phyloP scores from a whole-genome alignment of 2,888 invertebrate genomes.

The Lasioglossum calceatum region DNA sequence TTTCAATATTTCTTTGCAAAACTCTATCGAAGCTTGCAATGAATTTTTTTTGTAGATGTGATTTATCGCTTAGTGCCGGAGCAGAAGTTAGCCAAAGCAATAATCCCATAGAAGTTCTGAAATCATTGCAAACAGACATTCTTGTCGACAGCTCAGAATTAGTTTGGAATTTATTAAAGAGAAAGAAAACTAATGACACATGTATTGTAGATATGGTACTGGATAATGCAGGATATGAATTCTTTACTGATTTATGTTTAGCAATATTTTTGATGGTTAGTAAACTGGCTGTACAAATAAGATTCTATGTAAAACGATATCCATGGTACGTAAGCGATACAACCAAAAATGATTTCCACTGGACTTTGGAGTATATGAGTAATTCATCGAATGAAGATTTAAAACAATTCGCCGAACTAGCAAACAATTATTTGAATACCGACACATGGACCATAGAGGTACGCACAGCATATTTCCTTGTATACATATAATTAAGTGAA shows the following conservation, averaged over 20 bases:
- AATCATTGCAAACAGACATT: slow-evolving; percentile 86
- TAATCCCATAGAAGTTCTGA: slow-evolving; percentile 86
- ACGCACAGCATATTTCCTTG: slow-evolving; percentile 28
- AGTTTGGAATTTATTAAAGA: slow-evolving; percentile 86
- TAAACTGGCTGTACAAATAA: slow-evolving; percentile 88
- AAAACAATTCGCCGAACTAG: slow-evolving; percentile 86
- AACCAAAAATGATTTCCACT: slow-evolving; percentile 90
- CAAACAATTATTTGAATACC: slow-evolving; percentile 86
- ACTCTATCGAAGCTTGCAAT: slow-evolving; percentile 6
- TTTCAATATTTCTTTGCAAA: not conserved
- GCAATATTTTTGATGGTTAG: slow-evolving; percentile 91
- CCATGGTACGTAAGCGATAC: slow-evolving; percentile 99
- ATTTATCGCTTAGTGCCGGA: slow-evolving; percentile 94
- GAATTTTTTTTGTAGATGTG: slow-evolving; percentile 86
- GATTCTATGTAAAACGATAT: slow-evolving; percentile 94
- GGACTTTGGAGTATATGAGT: slow-evolving; percentile 86
- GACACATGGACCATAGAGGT: slow-evolving; percentile 84
- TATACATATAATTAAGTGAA: not conserved
- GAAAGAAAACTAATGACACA: slow-evolving; percentile 81
- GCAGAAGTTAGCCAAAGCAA: slow-evolving; percentile 86
- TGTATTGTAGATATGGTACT: slow-evolving; percentile 89
- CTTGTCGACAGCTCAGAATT: slow-evolving; percentile 87
- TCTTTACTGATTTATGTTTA: slow-evolving; percentile 95
- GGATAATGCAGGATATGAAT: slow-evolving; percentile 97
- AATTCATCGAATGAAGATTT: slow-evolving; percentile 75